Conservation (phyloP, 64 coral and sea anemone genomes). For the Hydrozoanthus tunicans region DNA sequence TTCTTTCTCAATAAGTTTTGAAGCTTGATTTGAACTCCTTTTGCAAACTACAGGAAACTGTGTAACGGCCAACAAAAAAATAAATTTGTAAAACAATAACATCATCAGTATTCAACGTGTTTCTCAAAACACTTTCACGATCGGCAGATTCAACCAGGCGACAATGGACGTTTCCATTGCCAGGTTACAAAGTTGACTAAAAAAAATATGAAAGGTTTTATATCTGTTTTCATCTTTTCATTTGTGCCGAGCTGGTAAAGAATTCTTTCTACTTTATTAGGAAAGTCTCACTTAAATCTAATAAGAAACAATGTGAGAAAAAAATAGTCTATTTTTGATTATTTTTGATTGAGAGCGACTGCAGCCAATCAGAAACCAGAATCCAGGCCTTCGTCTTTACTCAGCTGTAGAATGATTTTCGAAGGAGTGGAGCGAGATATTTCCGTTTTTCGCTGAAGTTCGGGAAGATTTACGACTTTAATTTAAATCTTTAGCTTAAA, state of each 20-base stretch:
- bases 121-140: neutral
- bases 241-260: neutral
- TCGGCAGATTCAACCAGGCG: slow-evolving; percentile 21
- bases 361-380: slow-evolving; percentile 39
- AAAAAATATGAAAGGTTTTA: neutral
- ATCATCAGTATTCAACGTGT: neutral
- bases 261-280: neutral
- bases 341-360: no score
- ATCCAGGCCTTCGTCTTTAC: slow-evolving; percentile 31
- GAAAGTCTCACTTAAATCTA: neutral
- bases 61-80: neutral
- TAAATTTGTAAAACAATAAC: slow-evolving; percentile 29
- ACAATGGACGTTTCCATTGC: neutral
- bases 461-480: neutral
- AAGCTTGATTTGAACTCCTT: slow-evolving; percentile 53
- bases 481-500: neutral
- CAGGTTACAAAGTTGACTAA: slow-evolving; percentile 8
- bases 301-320: neutral
- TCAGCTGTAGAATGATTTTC: slow-evolving; percentile 33
- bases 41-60: slow-evolving; percentile 44
- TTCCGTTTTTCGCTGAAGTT: neutral
- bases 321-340: neutral
- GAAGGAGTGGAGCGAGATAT: slow-evolving; percentile 38
- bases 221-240: neutral
- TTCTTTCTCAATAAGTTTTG: slow-evolving; percentile 77